Percentiles rank a stretch among this genome's conserved stretches.
These are phyloP conservation scores for Meloe dianella DNA, from an alignment of 2,888 invertebrate species.

Conservation along the genomic window DNA sequence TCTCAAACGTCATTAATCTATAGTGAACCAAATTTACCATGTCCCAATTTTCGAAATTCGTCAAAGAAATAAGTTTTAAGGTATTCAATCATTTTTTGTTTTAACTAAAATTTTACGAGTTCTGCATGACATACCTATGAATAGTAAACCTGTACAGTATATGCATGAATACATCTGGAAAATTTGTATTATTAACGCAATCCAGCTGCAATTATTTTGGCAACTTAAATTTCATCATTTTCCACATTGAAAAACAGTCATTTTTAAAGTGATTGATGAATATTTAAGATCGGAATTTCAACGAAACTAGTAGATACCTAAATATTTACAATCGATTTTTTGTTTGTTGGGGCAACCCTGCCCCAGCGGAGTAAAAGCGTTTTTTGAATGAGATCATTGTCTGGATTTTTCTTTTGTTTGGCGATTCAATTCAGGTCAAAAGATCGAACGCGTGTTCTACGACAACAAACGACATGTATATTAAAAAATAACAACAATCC, in stretches of 20 bases:
- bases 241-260: neutral
- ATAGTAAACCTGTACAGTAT: neutral
- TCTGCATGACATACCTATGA: neutral
- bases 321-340: too few relatives aligned
- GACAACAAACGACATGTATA: slow-evolving; percentile 29
- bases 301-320: too few relatives aligned
- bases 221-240: slow-evolving; percentile 1
- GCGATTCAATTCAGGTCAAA: slow-evolving; percentile 5
- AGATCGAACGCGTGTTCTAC: slow-evolving; percentile 35
- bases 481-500: neutral
- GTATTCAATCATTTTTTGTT: neutral
- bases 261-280: too few relatives aligned
- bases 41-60: neutral
- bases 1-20: too few relatives aligned
- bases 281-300: too few relatives aligned
- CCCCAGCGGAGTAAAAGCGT: neutral
- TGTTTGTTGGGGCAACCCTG: too few relatives aligned
- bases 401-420: slow-evolving; percentile 11
- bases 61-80: neutral
- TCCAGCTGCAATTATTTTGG: neutral
- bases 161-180: slow-evolving; percentile 1
- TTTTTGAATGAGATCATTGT: slow-evolving; percentile 10
- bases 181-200: neutral
- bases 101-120: neutral
- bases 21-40: neutral